Conservation (phyloP, 2,888 invertebrate species). For the Chrysopilus asiliformis region DNA sequence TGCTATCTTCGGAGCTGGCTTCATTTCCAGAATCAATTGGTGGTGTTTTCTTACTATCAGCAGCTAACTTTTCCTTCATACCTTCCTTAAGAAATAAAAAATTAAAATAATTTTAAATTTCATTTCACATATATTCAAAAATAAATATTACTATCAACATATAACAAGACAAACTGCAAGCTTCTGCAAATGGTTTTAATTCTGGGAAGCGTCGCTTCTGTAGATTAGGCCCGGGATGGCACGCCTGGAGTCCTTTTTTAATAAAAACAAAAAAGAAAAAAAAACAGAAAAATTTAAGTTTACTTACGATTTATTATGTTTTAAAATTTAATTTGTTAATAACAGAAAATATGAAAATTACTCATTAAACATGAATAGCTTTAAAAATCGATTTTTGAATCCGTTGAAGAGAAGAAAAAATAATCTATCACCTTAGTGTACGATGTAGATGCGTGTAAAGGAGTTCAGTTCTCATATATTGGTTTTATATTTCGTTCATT, state of each 20-base stretch:
- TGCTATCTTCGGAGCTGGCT: constrained; percentile 88
- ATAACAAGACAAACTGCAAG: constrained; percentile 78
- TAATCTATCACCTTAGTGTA: too few relatives aligned
- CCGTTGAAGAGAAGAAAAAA: too few relatives aligned
- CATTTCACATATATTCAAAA: not conserved
- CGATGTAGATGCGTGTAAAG: too few relatives aligned
- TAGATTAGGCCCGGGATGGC: constrained; percentile 82
- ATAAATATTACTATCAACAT: constrained; percentile 56
- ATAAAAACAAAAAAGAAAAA: too few relatives aligned
- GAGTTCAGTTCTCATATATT: too few relatives aligned
- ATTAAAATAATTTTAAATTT: constrained; percentile 7
- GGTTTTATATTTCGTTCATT: too few relatives aligned
- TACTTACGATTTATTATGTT: too few relatives aligned
- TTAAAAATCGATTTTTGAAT: too few relatives aligned
- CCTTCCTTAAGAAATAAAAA: constrained; percentile 50
- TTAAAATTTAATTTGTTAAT: not conserved
- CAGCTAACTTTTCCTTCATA: constrained; percentile 67
- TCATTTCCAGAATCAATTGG: constrained; percentile 79
- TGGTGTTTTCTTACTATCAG: constrained; percentile 43
- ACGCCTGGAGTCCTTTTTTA: constrained; percentile 65
- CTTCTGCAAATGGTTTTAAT: constrained; percentile 69
- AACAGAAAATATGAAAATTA: not conserved
- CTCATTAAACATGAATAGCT: not conserved
- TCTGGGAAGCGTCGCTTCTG: constrained; percentile 80
- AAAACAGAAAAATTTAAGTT: too few relatives aligned